These are phyloP conservation scores for Pristionchus entomophagus DNA, from an alignment of 2,888 invertebrate species.

Conservation along the genomic window DNA sequence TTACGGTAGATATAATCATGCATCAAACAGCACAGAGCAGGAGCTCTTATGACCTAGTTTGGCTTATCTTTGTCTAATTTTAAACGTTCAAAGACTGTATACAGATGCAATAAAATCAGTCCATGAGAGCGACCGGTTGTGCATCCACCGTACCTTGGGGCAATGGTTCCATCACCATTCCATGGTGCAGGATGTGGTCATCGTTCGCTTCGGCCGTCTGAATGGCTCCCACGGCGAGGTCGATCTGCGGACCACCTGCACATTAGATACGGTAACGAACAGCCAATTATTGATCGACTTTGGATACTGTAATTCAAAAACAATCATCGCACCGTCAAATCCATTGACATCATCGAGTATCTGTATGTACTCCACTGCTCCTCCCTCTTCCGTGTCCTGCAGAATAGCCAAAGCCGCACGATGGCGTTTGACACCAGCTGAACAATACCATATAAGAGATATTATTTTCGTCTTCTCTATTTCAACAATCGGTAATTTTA, in stretches of 20 bases:
- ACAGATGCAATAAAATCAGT: neutral
- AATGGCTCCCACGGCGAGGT: constrained; percentile 35
- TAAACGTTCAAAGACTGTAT: too few relatives aligned
- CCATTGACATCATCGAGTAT: constrained; percentile 16
- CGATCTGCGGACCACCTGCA: neutral
- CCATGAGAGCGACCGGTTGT: neutral
- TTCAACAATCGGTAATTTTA: too few relatives aligned
- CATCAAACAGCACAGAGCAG: too few relatives aligned
- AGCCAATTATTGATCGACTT: too few relatives aligned
- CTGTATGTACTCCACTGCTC: constrained; percentile 25
- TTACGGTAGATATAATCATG: neutral
- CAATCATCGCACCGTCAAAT: neutral
- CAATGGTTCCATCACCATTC: constrained; percentile 46
- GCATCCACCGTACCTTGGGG: constrained; percentile 48
- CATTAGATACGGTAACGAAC: neutral
- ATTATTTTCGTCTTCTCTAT: neutral
- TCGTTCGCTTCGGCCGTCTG: constrained; percentile 40
- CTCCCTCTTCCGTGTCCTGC: neutral
- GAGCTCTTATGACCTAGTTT: too few relatives aligned
- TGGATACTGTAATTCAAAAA: neutral
- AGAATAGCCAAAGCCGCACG: constrained; percentile 33
- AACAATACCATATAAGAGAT: neutral
- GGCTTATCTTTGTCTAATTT: neutral
- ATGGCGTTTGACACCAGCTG: neutral
- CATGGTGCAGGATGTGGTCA: constrained; percentile 40